Evolutionary conservation across 1,140 invertebrate genomes (phyloP), one percentile per base, ranked within the genome.

Genomic region (Arctopsyche grandis): DNA sequence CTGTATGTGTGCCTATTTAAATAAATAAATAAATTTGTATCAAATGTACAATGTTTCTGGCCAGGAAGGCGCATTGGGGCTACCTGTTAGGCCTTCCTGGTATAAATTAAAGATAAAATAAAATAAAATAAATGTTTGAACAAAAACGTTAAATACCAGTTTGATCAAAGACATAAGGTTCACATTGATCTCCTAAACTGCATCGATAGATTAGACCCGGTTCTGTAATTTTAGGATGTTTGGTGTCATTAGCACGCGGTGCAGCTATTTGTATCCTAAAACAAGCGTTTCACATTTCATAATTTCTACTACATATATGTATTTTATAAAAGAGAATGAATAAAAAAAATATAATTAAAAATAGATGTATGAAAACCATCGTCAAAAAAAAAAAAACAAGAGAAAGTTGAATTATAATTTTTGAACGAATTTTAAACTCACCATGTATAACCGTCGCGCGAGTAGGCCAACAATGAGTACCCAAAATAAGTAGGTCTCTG

Each of bases 151-250:
- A 58, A 1, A 16, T 77, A 79, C 77, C 78, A 77, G 66, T 14
- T 12, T 9, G 43, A 38, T 79, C 78, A 1, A 81, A 43, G 9
- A 22, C 4, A 69, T 78, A 43, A 12, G 26, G 16, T 69, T 58
- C n/a, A 69, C 81, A 82, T n/a, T 19, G 21, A 24, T 46, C 71
- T 21, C 21, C 16, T 3, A 84, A 26, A 19, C 0, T 0, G 63
- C 85, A 86, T 7, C 82, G 78, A 73, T 84, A 86, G 14, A 83
- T 81, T 1, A 84, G 16, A 29, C 85, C 85, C 0, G 84, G 85
- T 74, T 86, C 84, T 14, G 29, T 16, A 5, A 79, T 38, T 19
- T 66, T 71, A 3, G 21, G 79, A 70, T 26, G 0, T 16, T 1
- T 58, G 19, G 83, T 78, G 82, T 79, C 77, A 80, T 85, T 86